Evolutionary conservation across 2,888 invertebrate species (phyloP).

Genomic region (Eumacrocentrus americanus): DNA sequence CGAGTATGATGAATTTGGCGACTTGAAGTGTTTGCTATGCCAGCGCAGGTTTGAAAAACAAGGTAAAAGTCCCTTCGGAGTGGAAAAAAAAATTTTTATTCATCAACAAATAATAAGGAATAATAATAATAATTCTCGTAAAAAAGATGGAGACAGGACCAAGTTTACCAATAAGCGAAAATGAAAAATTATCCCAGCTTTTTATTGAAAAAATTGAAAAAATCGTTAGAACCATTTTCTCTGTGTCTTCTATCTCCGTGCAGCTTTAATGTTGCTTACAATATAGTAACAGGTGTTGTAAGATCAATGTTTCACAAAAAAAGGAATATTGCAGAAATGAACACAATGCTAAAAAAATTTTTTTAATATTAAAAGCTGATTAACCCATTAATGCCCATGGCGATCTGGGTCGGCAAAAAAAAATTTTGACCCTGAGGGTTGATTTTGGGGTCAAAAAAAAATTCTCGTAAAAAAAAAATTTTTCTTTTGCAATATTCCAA

Average conservation of each 20-base stretch:
- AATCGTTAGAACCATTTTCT: too few relatives aligned
- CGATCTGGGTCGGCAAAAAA: not conserved
- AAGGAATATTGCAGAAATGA: not conserved
- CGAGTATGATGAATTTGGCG: slow-evolving; percentile 60
- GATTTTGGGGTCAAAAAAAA: too few relatives aligned
- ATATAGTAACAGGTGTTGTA: slow-evolving; percentile 16
- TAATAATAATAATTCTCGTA: not conserved
- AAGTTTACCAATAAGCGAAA: slow-evolving; percentile 26
- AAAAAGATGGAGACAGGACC: slow-evolving; percentile 30
- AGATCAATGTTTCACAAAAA: slow-evolving; percentile 1
- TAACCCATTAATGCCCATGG: not conserved
- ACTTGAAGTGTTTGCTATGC: slow-evolving; percentile 76
- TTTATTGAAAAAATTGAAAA: not conserved
- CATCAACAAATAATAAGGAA: slow-evolving; percentile 4
- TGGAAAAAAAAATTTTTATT: not conserved
- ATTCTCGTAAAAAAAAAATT: not conserved
- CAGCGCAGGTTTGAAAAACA: slow-evolving; percentile 80
- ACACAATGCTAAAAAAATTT: not conserved
- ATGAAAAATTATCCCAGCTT: slow-evolving; percentile 12
- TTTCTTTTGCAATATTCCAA: too few relatives aligned
- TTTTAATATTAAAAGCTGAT: not conserved
- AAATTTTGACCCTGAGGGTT: too few relatives aligned
- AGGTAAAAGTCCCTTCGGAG: slow-evolving; percentile 65
- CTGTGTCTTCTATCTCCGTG: slow-evolving; percentile 25
- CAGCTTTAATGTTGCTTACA: slow-evolving; percentile 45